These are phyloP conservation scores for Eupeodes corollae DNA, from an alignment of 1,140 invertebrate genomes.

Conservation along the genomic window DNA sequence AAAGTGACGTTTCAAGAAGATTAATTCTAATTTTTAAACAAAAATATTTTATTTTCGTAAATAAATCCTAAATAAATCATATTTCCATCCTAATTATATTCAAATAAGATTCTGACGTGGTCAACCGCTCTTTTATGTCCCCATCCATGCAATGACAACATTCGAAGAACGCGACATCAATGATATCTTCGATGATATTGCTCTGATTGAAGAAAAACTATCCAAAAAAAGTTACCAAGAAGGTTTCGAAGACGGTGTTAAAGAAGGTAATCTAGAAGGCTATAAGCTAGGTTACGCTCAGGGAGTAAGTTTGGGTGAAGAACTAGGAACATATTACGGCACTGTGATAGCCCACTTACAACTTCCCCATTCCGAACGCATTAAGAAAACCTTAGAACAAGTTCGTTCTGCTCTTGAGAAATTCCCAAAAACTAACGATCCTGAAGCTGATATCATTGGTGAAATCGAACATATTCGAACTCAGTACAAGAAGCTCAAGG, in stretches of 20 bases:
- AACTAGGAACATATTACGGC: slow-evolving; percentile 49
- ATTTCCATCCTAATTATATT: too few relatives aligned
- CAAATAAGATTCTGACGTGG: too few relatives aligned
- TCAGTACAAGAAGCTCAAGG: slow-evolving; percentile 55
- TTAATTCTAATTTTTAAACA: too few relatives aligned
- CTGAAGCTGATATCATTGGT: slow-evolving; percentile 50
- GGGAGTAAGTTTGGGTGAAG: slow-evolving; percentile 50
- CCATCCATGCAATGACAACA: background rate
- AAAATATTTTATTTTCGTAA: too few relatives aligned
- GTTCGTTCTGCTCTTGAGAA: slow-evolving; percentile 47
- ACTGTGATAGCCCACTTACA: slow-evolving; percentile 33
- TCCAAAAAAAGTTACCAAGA: slow-evolving; percentile 46
- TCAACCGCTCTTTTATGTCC: slow-evolving; percentile 18
- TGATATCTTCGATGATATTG: slow-evolving; percentile 49
- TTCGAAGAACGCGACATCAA: slow-evolving; percentile 46
- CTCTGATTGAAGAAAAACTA: slow-evolving; percentile 46
- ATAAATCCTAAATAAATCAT: too few relatives aligned
- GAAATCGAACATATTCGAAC: slow-evolving; percentile 49
- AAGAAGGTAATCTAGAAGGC: slow-evolving; percentile 47
- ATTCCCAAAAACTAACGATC: slow-evolving; percentile 54
- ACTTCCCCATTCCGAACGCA: slow-evolving; percentile 22
- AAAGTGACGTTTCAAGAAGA: too few relatives aligned
- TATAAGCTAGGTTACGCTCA: slow-evolving; percentile 53
- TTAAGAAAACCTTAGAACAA: slow-evolving; percentile 42
- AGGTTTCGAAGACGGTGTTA: slow-evolving; percentile 42